These are phyloP conservation scores for Pristis pectinata DNA, from an alignment of 2,797 vertebrate species.

Conservation along the genomic window DNA sequence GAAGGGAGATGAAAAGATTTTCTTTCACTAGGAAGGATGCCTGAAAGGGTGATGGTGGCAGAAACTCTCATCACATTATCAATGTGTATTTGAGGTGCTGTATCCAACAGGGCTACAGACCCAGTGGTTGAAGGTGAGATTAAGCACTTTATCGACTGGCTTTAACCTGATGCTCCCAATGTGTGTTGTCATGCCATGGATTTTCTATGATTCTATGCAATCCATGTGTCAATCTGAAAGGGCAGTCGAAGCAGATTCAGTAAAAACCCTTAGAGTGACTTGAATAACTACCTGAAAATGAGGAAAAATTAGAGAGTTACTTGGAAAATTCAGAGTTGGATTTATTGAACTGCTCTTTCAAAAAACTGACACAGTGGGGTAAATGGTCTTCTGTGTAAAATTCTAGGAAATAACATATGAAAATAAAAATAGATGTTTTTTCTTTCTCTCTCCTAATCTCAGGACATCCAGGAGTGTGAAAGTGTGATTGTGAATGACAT, in stretches of 20 bases:
- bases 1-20: no score
- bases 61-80: no score
- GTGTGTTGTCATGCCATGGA: no score
- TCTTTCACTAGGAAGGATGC: no score
- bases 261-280: not conserved
- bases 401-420: not conserved
- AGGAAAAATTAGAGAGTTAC: not conserved
- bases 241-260: not conserved
- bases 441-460: conserved; percentile 41
- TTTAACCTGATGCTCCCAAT: no score
- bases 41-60: no score
- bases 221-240: no score
- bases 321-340: not conserved
- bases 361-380: not conserved
- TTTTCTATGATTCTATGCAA: no score
- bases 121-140: no score
- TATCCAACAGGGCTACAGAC: no score
- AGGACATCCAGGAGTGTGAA: conserved; percentile 59
- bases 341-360: not conserved
- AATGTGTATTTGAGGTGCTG: no score
- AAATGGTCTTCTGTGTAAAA: not conserved
- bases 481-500: conserved; percentile 46
- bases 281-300: not conserved
- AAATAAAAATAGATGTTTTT: not conserved
- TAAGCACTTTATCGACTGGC: no score